These are phyloP conservation scores for Zapus hudsonius DNA, from an alignment of 2,113 vertebrate genomes.

Conservation along the genomic window DNA sequence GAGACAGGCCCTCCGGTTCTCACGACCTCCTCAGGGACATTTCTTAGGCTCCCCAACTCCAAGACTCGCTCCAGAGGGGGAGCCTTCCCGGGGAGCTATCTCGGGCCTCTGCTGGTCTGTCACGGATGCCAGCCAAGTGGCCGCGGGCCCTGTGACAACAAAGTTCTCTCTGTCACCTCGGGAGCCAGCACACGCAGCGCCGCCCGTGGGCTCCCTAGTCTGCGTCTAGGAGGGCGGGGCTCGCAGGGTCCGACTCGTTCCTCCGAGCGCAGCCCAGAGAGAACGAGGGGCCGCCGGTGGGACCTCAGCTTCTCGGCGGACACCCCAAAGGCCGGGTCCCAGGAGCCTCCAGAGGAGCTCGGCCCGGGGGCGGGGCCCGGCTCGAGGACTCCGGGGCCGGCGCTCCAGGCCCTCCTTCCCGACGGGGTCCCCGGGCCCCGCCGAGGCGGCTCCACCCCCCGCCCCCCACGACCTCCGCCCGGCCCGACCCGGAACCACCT, in stretches of 20 bases:
- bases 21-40: conserved; percentile 31
- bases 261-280: conserved; percentile 6
- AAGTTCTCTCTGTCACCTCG: conserved; percentile 63
- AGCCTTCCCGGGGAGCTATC: conserved; percentile 22
- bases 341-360: no score
- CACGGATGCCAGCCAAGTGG: conserved; percentile 36
- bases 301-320: conserved; percentile 55
- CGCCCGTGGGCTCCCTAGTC: neutral
- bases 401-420: neutral
- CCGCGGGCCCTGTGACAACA: conserved; percentile 37
- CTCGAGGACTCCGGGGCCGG: conserved; percentile 45
- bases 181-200: neutral
- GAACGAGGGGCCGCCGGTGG: conserved; percentile 38
- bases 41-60: neutral
- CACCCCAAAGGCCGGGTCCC: no score
- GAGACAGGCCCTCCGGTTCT: conserved; percentile 15
- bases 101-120: neutral
- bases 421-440: neutral
- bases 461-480: conserved; percentile 38
- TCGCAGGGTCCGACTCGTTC: no score
- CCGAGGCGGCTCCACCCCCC: neutral
- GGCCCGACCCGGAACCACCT: conserved; percentile 42
- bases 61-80: neutral
- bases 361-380: no score
- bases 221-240: conserved; percentile 21